A percentile compares a stretch with the other conserved stretches of the same genome.
Conservation (phyloP, 1,140 invertebrate species). For the Sesamia nonagrioides region DNA sequence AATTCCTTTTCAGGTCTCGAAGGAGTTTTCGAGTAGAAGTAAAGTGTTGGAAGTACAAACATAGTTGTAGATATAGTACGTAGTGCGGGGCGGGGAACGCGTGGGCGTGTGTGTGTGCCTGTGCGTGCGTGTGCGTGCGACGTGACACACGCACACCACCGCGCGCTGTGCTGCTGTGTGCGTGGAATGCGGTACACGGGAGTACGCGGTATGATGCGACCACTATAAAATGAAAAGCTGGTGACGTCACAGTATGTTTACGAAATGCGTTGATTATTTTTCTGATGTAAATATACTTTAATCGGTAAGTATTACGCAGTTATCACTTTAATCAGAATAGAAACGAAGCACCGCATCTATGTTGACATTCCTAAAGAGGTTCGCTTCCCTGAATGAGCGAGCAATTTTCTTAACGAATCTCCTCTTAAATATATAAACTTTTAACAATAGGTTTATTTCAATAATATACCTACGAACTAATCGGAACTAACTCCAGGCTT, state of each 20-base stretch:
- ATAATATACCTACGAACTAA: not conserved
- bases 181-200: conserved; percentile 69
- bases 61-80: conserved; percentile 70
- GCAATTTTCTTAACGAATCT: not conserved
- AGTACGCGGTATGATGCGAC: conserved; percentile 54
- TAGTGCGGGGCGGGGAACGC: conserved; percentile 67
- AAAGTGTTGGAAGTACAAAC: conserved; percentile 64
- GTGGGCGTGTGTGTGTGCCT: conserved; percentile 11
- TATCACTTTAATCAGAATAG: not conserved
- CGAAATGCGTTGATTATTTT: conserved; percentile 28
- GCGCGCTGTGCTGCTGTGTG: conserved; percentile 60
- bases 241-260: conserved; percentile 67
- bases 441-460: not conserved
- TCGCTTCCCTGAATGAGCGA: not conserved
- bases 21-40: conserved; percentile 74
- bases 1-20: conserved; percentile 84
- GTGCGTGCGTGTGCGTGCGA: conserved; percentile 67
- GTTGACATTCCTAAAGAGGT: not conserved
- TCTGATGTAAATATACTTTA: conserved; percentile 19
- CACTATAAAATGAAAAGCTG: conserved; percentile 50
- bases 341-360: not conserved
- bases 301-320: not conserved
- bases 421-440: not conserved
- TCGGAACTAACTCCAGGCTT: not conserved
- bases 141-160: conserved; percentile 61